Percentiles rank a stretch among this genome's conserved stretches.
phyloP scores from a whole-genome alignment of 2,797 vertebrate genomes.

The Chlorospingus flavigularis region DNA sequence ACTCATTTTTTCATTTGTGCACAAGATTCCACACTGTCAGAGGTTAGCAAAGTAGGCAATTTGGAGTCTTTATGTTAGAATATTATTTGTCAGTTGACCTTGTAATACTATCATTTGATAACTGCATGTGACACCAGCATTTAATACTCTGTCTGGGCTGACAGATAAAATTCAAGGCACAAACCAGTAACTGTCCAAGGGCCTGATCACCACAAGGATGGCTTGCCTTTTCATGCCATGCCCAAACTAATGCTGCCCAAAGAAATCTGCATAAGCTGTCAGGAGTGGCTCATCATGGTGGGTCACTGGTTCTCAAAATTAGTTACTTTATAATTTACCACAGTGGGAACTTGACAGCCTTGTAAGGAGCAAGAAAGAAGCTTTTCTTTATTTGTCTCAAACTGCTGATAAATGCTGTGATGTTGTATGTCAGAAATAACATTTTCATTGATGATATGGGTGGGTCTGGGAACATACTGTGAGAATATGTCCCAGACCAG shows the following conservation, averaged over 20 bases:
- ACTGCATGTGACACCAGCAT: not conserved
- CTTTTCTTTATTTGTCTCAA: not conserved
- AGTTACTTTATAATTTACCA: not conserved
- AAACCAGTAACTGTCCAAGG: not conserved
- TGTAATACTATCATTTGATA: not conserved
- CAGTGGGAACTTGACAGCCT: not conserved
- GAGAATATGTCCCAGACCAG: not conserved
- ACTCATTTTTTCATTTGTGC: not conserved
- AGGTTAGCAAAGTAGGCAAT: not conserved
- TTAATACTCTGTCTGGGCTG: not conserved
- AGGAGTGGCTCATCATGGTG: not conserved
- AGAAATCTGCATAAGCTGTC: not conserved
- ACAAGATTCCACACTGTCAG: not conserved
- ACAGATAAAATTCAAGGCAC: constrained; percentile 1
- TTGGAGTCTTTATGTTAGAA: not conserved
- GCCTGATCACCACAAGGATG: not conserved
- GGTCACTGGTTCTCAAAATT: not conserved
- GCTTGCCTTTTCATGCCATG: not conserved
- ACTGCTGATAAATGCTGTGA: not conserved
- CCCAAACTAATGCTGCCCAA: not conserved
- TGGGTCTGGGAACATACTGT: not conserved
- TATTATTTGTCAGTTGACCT: constrained; percentile 16
- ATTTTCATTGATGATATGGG: not conserved
- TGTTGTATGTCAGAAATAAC: not conserved
- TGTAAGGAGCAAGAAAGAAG: not conserved